A percentile compares a stretch with the other conserved stretches of the same genome.
phyloP scores from a whole-genome alignment of 2,888 invertebrate species.

The Callyntrura guangdongensis region DNA sequence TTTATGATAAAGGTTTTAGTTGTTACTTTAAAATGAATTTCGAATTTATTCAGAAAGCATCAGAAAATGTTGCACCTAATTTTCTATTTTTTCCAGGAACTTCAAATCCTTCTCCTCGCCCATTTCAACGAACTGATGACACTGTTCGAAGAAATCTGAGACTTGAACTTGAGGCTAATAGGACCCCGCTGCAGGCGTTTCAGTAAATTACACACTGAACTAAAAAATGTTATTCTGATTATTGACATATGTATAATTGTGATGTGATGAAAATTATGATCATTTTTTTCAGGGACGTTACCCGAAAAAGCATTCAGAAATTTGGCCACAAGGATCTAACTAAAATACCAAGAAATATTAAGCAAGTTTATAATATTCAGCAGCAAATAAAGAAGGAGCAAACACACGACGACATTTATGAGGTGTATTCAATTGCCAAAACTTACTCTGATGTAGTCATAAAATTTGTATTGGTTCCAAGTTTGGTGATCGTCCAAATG shows the following conservation, averaged over 20 bases:
- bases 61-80: too few species aligned
- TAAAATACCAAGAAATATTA: not conserved
- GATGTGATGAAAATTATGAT: too few species aligned
- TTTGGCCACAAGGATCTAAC: not conserved
- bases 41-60: too few species aligned
- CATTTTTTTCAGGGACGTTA: too few species aligned
- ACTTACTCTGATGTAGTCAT: not conserved
- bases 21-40: too few species aligned
- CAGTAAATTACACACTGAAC: not conserved
- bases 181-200: not conserved
- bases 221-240: too few species aligned
- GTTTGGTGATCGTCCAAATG: not conserved
- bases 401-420: slow-evolving; percentile 42
- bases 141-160: too few species aligned
- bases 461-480: slow-evolving; percentile 10
- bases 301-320: not conserved
- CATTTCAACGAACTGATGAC: too few species aligned
- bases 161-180: not conserved
- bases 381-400: slow-evolving; percentile 15
- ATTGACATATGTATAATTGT: too few species aligned
- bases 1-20: too few species aligned
- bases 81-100: too few species aligned
- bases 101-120: too few species aligned
- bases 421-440: not conserved
- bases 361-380: slow-evolving; percentile 25